These are phyloP conservation scores for Dione juno DNA, from an alignment of 2,888 invertebrate genomes.

Conservation along the genomic window DNA sequence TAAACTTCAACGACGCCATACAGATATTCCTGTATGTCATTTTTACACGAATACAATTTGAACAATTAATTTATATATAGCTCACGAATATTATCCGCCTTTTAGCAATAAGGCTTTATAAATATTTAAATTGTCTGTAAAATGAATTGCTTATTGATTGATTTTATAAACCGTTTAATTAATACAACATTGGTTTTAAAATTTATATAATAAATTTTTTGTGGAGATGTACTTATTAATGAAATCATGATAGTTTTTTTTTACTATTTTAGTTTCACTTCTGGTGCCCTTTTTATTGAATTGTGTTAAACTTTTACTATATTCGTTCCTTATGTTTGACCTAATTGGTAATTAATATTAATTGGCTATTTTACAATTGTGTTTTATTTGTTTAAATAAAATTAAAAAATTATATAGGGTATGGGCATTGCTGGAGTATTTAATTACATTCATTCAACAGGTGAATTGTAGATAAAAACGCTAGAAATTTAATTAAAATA, in stretches of 20 bases:
- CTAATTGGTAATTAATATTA: slow-evolving; percentile 12
- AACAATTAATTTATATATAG: slow-evolving; percentile 50
- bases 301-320: not conserved
- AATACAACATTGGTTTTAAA: slow-evolving; percentile 34
- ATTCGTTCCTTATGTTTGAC: slow-evolving; percentile 15
- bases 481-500: slow-evolving; percentile 35
- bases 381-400: slow-evolving; percentile 26
- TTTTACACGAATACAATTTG: slow-evolving; percentile 31
- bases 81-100: slow-evolving; percentile 76
- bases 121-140: slow-evolving; percentile 49
- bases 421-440: slow-evolving; percentile 48
- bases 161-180: slow-evolving; percentile 23
- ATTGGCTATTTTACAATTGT: slow-evolving; percentile 23
- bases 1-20: slow-evolving; percentile 31
- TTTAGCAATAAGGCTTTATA: slow-evolving; percentile 68
- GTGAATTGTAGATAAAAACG: slow-evolving; percentile 38
- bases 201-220: slow-evolving; percentile 46
- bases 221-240: slow-evolving; percentile 42
- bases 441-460: slow-evolving; percentile 27
- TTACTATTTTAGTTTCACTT: not conserved
- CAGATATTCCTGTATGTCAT: slow-evolving; percentile 36
- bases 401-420: slow-evolving; percentile 42
- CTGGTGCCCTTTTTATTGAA: slow-evolving; percentile 26
- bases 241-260: slow-evolving; percentile 29
- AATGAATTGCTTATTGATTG: slow-evolving; percentile 48